Conservation (phyloP, 1,140 invertebrate genomes). For the Zaprionus kolodkinae region DNA sequence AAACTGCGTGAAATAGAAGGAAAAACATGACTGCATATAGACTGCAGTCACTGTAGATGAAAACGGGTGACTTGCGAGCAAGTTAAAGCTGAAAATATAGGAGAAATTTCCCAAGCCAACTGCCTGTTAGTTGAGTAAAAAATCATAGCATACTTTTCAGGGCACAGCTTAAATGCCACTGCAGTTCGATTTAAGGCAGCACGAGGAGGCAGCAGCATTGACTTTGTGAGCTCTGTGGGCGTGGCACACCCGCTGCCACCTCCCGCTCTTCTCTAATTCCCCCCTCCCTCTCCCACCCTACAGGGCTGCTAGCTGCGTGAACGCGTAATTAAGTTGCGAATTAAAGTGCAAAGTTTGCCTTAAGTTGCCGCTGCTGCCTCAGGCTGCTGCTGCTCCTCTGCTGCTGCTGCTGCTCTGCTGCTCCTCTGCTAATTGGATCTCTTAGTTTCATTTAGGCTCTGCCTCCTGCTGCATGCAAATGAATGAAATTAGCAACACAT, state of each 20-base stretch:
- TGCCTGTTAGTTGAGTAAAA: no score
- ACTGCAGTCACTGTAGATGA: not conserved
- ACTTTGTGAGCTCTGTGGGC: slow-evolving; percentile 16
- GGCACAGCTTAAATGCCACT: slow-evolving; percentile 57
- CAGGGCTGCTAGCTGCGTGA: slow-evolving; percentile 12
- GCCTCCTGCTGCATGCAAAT: slow-evolving; percentile 64
- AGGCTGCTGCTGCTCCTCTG: not conserved
- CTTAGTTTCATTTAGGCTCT: slow-evolving; percentile 66
- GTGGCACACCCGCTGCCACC: not conserved
- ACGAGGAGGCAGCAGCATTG: slow-evolving; percentile 13
- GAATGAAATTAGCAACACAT: slow-evolving; percentile 83
- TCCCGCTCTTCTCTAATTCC: no score
- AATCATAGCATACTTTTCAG: not conserved
- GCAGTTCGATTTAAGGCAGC: slow-evolving; percentile 68
- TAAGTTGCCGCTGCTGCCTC: slow-evolving; percentile 54
- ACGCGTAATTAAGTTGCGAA: slow-evolving; percentile 72
- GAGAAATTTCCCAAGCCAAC: not conserved
- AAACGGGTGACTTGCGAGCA: not conserved
- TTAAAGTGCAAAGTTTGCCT: slow-evolving; percentile 80
- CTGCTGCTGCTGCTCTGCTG: not conserved
- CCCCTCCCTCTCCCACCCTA: no score
- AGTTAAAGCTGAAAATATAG: not conserved
- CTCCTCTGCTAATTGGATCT: slow-evolving; percentile 73
- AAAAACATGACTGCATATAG: no score
- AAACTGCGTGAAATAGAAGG: not conserved